phyloP scores from a whole-genome alignment of 2,113 vertebrate genomes.

The Eurypyga helias region DNA sequence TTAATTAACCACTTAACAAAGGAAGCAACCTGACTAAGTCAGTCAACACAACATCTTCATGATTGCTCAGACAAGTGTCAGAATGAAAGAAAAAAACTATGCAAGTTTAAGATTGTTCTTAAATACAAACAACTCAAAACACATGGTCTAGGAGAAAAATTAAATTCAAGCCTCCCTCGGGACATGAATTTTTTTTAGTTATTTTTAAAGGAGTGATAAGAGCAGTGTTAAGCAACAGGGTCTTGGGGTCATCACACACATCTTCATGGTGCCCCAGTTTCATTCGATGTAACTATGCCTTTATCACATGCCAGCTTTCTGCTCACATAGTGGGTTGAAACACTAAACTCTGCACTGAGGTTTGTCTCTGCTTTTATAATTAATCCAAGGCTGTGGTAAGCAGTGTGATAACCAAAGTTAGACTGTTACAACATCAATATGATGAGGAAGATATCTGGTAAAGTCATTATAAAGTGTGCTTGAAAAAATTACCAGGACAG shows the following conservation, averaged over 20 bases:
- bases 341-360: not conserved
- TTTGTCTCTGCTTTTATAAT: not conserved
- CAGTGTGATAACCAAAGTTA: not conserved
- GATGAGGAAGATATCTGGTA: not conserved
- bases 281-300: not conserved
- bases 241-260: not conserved
- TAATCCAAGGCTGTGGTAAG: not conserved
- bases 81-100: not conserved
- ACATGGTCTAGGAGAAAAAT: not conserved
- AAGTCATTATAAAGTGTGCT: not conserved
- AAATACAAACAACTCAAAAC: not conserved
- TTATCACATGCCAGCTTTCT: not conserved
- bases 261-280: not conserved
- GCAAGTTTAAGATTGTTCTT: not conserved
- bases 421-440: not conserved
- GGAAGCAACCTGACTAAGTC: not conserved
- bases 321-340: not conserved
- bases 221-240: not conserved
- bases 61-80: not conserved
- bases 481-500: not conserved
- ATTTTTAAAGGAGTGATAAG: constrained; percentile 29
- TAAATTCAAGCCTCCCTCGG: not conserved
- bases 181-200: not conserved
- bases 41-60: not conserved
- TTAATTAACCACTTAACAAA: not conserved